Base-by-base conservation (phyloP, 2,113 vertebrate species). In the Tapirus terrestris region DNA sequence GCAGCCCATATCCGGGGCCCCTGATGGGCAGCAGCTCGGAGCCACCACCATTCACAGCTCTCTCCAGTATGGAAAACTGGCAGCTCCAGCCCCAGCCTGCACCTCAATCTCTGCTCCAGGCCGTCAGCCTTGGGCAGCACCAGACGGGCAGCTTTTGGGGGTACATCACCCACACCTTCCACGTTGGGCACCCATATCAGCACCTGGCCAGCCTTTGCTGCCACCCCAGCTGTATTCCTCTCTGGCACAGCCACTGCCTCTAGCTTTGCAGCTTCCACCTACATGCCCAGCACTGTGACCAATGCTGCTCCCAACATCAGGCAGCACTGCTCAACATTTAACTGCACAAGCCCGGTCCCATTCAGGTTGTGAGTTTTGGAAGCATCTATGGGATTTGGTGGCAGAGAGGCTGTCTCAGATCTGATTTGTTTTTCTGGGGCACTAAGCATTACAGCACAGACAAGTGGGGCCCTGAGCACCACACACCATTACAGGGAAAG, bases 331-430 rank as follows among this genome's bases (percentile, higher is more conserved):
- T 0, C 89, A 0, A 18, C 90, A 4, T 97, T 98, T 2, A 97
- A 97, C 67, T 43, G 56, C 95, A 90, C 98, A 96, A 79, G 85
- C 48, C 82, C 98, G 0, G 96, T 98, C 92, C 90, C 98, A 0
- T 99, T 99, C n/a, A 4, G 95, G 2, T 99, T 99, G 0, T 99
- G 99, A 67, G 92, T 82, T 0, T 65, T 29, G 0, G 72, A 36
- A 12, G 96, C 97, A 79, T 92, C 94, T 10, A 0, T 0, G 4
- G 56, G 96, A 80, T 97, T 98, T 0, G 97, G 39, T 39, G 39
- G 39, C 39, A 39, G 4, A 39, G 39, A 39, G 39, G 39, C 39
- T 39, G 39, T 39, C 39, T 39, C 39, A 39, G 39, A 39, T 39
- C 39, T 39, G 39, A 39, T 39, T 39, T 39, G 39, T 39, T 39